Evolutionary conservation across 2,797 vertebrate genomes (phyloP), one percentile per base, ranked within the genome.

Genomic region (Sylvia borin): DNA sequence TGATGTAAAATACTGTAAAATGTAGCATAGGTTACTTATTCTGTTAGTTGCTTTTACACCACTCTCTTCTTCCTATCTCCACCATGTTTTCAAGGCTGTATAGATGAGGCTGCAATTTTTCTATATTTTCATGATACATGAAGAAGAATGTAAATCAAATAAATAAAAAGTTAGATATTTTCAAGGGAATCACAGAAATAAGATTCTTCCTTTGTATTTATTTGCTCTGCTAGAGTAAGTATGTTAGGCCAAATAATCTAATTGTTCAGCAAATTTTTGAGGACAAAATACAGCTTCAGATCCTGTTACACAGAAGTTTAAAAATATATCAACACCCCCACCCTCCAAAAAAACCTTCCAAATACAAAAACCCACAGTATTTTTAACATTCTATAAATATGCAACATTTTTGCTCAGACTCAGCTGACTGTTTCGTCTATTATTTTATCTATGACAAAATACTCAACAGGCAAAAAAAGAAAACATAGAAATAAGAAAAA

Each of bases 321-420:
- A 61, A 72, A 34, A 60, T 14, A 32, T 11, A 80, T 54, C 11
- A 43, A 54, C 7, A 6, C 0, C 1, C 12, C 13, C 13, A 8
- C 0, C 1, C 7, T 3, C 0, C 2, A 16, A 53, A 51, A 42
- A 38, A 42, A 10, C 1, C 20, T 20, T 58, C 25, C 16, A 34
- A 55, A 43, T 11, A 20, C 21, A 54, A n/a, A 3, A 66, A 32
- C 0, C 1, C 27, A 24, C 9, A 31, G 3, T 11, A n/a, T 31
- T 34, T 68, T 88, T 66, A 13, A 13, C 5, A 14, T 27, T n/a
- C 4, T 57, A 80, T 58, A n/a, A 60, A 22, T 29, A 31, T 27
- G 4, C 9, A 70, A 34, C 11, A 20, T 31, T 40, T 68, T 88
- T 83, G 3, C 17, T 54, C 62, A 15, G 24, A 54, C 22, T 9